Conservation (phyloP, 2,888 invertebrate species). For the Meiosimyza platycephala region DNA sequence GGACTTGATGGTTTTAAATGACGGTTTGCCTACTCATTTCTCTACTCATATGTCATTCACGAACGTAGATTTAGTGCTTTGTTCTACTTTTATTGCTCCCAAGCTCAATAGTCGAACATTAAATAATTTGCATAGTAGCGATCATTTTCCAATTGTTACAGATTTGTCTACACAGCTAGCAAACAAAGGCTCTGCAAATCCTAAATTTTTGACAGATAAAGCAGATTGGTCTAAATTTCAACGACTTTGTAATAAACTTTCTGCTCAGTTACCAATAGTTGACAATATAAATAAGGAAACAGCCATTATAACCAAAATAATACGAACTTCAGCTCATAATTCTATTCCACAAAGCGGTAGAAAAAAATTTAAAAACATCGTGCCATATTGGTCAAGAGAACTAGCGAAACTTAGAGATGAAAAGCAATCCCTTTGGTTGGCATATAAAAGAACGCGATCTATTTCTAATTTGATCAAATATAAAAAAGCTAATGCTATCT, state of each 20-base stretch:
- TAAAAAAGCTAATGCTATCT: background rate
- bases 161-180: background rate
- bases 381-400: constrained; percentile 2
- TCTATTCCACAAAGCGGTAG: background rate
- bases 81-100: background rate
- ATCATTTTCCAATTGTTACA: background rate
- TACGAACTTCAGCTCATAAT: background rate
- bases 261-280: background rate
- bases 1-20: constrained; percentile 28
- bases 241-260: background rate
- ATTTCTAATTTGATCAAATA: background rate
- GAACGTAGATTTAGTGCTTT: background rate
- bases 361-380: background rate
- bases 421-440: background rate
- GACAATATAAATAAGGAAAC: constrained; percentile 3
- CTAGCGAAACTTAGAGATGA: background rate
- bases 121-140: background rate
- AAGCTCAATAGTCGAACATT: background rate
- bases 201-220: too few relatives aligned
- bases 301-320: background rate
- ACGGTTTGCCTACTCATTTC: constrained; percentile 13
- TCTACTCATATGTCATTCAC: background rate
- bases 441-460: background rate
- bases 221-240: constrained; percentile 3
- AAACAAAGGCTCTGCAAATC: background rate